phyloP scores from a whole-genome alignment of 2,113 vertebrate species.

The Phyllostomus discolor region DNA sequence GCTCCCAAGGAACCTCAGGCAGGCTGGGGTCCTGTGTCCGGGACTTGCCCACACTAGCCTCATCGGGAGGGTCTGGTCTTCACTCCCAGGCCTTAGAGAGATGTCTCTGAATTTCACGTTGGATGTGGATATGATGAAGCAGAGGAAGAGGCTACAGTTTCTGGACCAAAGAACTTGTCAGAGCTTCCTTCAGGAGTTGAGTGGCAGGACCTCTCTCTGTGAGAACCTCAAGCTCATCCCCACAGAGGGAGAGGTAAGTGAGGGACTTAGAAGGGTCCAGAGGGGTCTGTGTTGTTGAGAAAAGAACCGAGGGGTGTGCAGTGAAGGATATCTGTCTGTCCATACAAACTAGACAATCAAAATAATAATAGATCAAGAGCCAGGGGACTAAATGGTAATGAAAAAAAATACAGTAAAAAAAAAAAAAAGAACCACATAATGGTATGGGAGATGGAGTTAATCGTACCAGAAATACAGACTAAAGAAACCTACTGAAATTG shows the following conservation, averaged over 20 bases:
- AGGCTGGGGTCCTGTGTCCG: not conserved
- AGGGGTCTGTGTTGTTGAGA: not conserved
- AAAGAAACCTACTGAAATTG: not conserved
- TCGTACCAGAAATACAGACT: not conserved
- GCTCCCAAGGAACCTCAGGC: not conserved
- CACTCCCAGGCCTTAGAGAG: slow-evolving; percentile 39
- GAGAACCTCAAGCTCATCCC: slow-evolving; percentile 2
- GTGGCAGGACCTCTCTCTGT: not conserved
- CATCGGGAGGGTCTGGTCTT: not conserved
- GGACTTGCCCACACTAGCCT: not conserved
- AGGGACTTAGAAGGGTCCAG: not conserved
- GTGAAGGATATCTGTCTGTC: not conserved
- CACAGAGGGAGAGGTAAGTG: slow-evolving; percentile 47
- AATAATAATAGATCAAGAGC: not conserved
- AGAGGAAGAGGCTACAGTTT: slow-evolving; percentile 67
- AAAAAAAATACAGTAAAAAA: too few species aligned
- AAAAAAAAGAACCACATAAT: not conserved
- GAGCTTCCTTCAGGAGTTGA: not conserved
- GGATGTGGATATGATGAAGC: slow-evolving; percentile 72
- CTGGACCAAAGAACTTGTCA: not conserved
- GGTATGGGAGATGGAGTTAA: not conserved
- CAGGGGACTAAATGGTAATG: not conserved
- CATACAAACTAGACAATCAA: not conserved
- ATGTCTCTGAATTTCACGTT: slow-evolving; percentile 52
- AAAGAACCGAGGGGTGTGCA: not conserved